These are phyloP conservation scores for Drosophila baimaii DNA, from an alignment of 1,140 invertebrate species.

Conservation along the genomic window DNA sequence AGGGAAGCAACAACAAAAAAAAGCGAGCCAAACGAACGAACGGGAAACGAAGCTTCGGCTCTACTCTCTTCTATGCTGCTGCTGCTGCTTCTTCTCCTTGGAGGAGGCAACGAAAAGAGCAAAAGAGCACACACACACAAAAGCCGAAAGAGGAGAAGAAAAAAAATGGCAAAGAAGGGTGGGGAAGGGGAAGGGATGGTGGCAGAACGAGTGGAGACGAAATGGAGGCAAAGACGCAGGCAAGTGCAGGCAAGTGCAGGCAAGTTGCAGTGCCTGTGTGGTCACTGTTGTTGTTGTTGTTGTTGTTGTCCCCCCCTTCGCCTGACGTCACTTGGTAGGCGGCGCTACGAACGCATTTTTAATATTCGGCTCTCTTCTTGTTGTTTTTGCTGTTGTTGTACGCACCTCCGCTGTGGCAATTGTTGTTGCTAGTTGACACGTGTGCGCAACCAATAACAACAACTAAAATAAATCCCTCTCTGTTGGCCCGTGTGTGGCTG, in stretches of 20 bases:
- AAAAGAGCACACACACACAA: slow-evolving; percentile 27
- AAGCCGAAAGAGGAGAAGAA: slow-evolving; percentile 28
- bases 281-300: slow-evolving; percentile 19
- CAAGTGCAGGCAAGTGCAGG: slow-evolving; percentile 60
- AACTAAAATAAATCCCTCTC: slow-evolving; percentile 67
- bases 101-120: slow-evolving; percentile 45
- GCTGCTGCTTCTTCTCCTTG: slow-evolving; percentile 21
- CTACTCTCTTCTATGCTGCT: slow-evolving; percentile 43
- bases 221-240: slow-evolving; percentile 65
- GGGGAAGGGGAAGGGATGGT: no score
- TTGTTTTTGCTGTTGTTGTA: slow-evolving; percentile 16
- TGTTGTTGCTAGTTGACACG: slow-evolving; percentile 65
- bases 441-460: slow-evolving; percentile 76
- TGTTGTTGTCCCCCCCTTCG: slow-evolving; percentile 9
- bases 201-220: slow-evolving; percentile 29
- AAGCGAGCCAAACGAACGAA: slow-evolving; percentile 41
- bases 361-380: slow-evolving; percentile 54
- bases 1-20: slow-evolving; percentile 29
- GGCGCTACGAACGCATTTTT: slow-evolving; percentile 79
- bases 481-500: not conserved
- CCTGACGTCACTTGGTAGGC: slow-evolving; percentile 75
- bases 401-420: slow-evolving; percentile 16
- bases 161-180: slow-evolving; percentile 33
- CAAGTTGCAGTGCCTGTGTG: slow-evolving; percentile 17
- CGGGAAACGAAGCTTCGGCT: slow-evolving; percentile 41